phyloP scores from a whole-genome alignment of 1,140 invertebrate species.

The Leptopilina clavipes region DNA sequence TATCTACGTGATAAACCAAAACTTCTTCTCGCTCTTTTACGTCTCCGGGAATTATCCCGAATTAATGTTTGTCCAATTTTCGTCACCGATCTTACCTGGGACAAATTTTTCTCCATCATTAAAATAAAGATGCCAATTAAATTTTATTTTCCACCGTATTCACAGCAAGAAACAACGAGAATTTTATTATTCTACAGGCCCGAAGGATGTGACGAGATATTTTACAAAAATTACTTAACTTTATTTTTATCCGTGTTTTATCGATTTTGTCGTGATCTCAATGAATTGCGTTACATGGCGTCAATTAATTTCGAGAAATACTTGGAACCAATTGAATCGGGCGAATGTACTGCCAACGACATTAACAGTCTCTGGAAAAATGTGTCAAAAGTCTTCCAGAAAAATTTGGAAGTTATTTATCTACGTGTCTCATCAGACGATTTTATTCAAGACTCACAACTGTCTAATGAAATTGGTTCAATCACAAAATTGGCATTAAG shows the following conservation, averaged over 20 bases:
- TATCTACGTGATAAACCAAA: conserved; percentile 82
- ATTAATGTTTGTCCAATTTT: conserved; percentile 86
- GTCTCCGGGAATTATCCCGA: conserved; percentile 83
- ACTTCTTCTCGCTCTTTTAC: conserved; percentile 82
- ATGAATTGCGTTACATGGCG: conserved; percentile 85
- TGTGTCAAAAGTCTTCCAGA: conserved; percentile 83
- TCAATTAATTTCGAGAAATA: conserved; percentile 83
- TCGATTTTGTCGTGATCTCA: conserved; percentile 86
- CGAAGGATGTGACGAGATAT: conserved; percentile 62
- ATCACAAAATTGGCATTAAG: conserved; percentile 79
- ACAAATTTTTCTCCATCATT: conserved; percentile 84
- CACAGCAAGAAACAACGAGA: conserved; percentile 83
- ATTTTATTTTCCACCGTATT: conserved; percentile 88
- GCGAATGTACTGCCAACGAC: conserved; percentile 78
- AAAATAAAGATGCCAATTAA: conserved; percentile 84
- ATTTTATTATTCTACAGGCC: conserved; percentile 78
- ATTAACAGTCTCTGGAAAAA: conserved; percentile 84
- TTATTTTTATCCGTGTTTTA: conserved; percentile 88
- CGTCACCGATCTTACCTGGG: conserved; percentile 85
- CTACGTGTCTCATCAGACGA: conserved; percentile 77
- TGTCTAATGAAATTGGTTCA: conserved; percentile 69
- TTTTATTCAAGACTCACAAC: conserved; percentile 53
- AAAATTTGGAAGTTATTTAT: conserved; percentile 86
- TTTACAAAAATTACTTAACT: conserved; percentile 87
- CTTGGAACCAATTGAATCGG: conserved; percentile 82